Conservation (phyloP, 30 jellyfish, hydroid and myxozoan species). For the Turritopsis dohrnii region DNA sequence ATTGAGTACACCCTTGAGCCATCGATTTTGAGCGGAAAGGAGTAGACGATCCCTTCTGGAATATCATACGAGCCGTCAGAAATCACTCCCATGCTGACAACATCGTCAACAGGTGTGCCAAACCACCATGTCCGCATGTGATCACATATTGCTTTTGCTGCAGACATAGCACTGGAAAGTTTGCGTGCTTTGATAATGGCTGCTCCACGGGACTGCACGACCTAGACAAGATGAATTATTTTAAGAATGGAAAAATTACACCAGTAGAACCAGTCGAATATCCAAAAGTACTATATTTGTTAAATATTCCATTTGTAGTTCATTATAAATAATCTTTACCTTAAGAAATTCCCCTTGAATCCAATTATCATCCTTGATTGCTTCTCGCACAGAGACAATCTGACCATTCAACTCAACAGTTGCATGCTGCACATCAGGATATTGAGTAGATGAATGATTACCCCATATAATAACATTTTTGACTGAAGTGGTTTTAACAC, state of each 20-base stretch:
- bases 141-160: slow-evolving; percentile 97
- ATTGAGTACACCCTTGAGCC: slow-evolving; percentile 60
- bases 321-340: slow-evolving; percentile 23
- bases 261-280: too few species aligned
- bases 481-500: slow-evolving; percentile 62
- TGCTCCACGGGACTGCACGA: slow-evolving; percentile 93
- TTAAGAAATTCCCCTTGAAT: slow-evolving; percentile 84
- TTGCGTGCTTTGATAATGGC: slow-evolving; percentile 96
- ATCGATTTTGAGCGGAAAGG: slow-evolving; percentile 86
- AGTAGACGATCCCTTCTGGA: slow-evolving; percentile 84
- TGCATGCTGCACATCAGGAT: slow-evolving; percentile 98
- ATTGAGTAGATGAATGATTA: slow-evolving; percentile 95
- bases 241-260: neutral
- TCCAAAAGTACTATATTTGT: too few species aligned
- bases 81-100: slow-evolving; percentile 90
- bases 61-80: slow-evolving; percentile 96
- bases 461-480: slow-evolving; percentile 98
- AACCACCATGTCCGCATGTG: slow-evolving; percentile 97
- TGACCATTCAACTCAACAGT: slow-evolving; percentile 54
- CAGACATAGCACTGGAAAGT: slow-evolving; percentile 99
- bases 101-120: slow-evolving; percentile 88
- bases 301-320: neutral
- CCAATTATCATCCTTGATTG: slow-evolving; percentile 94
- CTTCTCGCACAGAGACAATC: slow-evolving; percentile 59
- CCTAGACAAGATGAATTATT: neutral